Evolutionary conservation across 1,140 invertebrate species (phyloP), one percentile per base, ranked within the genome.

Genomic region (Forficula auricularia): DNA sequence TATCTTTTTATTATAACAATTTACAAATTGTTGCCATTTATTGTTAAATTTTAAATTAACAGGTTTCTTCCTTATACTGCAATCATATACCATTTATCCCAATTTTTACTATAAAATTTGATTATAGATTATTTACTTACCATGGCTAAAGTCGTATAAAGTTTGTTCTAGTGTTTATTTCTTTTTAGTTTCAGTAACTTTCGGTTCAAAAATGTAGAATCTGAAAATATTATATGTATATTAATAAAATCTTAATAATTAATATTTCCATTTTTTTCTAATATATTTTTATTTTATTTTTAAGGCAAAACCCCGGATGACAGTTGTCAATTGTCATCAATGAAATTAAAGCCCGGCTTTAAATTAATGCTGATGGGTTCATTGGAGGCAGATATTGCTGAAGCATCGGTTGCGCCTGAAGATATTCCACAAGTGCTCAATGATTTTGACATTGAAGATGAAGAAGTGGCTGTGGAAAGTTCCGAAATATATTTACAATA

Each of bases 321-420:
- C 60, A 75, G 75, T 46, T 73, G 76, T 48, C 68, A 68, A 36
- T 60, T 92, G 14, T 66, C 68, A 10, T 62, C 72, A 16, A 56
- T 91, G 33, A 79, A 79, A 47, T 58, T 92, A 3, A 91, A 89
- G 57, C 72, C 77, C n/a, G 83, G 83, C 22, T 81, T 84, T 43
- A 92, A 94, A 63, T 71, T 97, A 12, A 94, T 96, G 87, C 84
- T 97, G 78, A 91, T 97, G 73, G 92, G 91, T 0, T 94, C 88
- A 0, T 65, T 84, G 16, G 92, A 96, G 58, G 81, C 89, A 54
- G 86, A 85, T 38, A 90, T 97, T 49, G 76, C 77, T 39, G 77
- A 80, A 56, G 82, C 77, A 0, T 75, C 75, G 53, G 73, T 72
- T 43, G 74, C 77, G 40, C 84, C 87, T 0, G 73, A 80, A 49